Evolutionary conservation across 2,113 vertebrate genomes (phyloP), one percentile per base, ranked within the genome.

Genomic region (Gobiocypris rarus): DNA sequence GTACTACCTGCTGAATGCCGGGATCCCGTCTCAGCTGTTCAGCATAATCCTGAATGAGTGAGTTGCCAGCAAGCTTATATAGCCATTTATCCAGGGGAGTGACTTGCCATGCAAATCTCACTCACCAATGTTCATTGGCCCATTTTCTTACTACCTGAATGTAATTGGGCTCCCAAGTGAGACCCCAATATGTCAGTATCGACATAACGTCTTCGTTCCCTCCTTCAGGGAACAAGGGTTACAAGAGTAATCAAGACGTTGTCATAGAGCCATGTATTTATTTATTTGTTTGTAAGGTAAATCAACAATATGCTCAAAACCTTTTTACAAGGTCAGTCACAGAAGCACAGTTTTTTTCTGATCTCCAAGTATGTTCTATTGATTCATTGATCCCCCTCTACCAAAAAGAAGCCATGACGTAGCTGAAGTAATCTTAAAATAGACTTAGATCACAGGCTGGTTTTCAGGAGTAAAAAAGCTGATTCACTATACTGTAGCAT

Each of bases 401-500:
- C 65, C 34, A 82, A 85, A 87, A 84, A 86, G 71, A 85, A 75
- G 59, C 5, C 26, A 15, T 56, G 11, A 83, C 22, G 67, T 41
- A 82, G 67, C 82, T 81, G 67, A 86, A 81, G 81, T 84, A 84
- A 84, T 87, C 82, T 85, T 87, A 80, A 88, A 87, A 83, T 81
- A 86, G 78, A 75, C 50, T 83, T 34, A 11, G 26, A 85, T 86
- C 75, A 56, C 56, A 81, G 75, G 65, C 41, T 83, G 83, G 50
- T 71, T 81, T 87, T 71, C 34, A 38, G n/a, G 1, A 80, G n/a
- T 22, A n/a, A 24, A 56, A 85, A 41, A 48, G 38, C 24, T 8
- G 17, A 38, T 76, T 58, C 41, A 84, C 83, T 38, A 38, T 38
- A 38, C 6, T 38, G 38, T 38, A 38, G 38, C 5, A 38, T 38